phyloP scores from a whole-genome alignment of 2,888 invertebrate species.

The Imbricaverruca yamaguchii region DNA sequence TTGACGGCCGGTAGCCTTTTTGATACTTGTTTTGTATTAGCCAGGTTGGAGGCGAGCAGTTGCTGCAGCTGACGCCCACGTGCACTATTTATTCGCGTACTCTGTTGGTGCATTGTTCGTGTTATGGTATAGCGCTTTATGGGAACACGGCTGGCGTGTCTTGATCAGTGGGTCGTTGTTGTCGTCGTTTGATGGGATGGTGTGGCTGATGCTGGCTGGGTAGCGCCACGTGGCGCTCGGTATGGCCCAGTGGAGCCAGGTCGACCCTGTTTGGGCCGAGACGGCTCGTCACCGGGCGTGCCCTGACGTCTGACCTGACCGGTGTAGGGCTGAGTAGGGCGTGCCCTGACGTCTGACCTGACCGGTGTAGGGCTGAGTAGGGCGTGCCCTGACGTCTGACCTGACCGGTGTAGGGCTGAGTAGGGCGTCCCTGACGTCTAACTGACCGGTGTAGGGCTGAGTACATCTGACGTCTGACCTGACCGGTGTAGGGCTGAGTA shows the following conservation, averaged over 20 bases:
- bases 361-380: not conserved
- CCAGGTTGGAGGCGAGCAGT: not conserved
- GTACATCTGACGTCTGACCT: too few relatives aligned
- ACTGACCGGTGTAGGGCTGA: not conserved
- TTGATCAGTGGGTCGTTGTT: not conserved
- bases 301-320: too few relatives aligned
- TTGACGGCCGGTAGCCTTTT: not conserved
- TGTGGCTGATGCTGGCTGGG: not conserved
- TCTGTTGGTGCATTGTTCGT: not conserved
- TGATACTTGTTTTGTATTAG: slow-evolving; percentile 12
- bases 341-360: not conserved
- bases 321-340: too few relatives aligned
- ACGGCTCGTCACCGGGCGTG: too few relatives aligned
- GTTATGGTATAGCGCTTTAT: not conserved
- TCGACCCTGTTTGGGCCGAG: not conserved
- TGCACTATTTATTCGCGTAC: not conserved
- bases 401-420: too few relatives aligned
- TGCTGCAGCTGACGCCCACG: not conserved
- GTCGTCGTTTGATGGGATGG: not conserved
- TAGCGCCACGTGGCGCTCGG: too few relatives aligned
- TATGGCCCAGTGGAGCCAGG: not conserved
- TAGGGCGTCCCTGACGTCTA: not conserved
- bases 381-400: too few relatives aligned
- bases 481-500: too few relatives aligned
- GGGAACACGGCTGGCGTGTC: not conserved